Conservation (phyloP, 2,888 invertebrate genomes). For the Phorcus lineatus region DNA sequence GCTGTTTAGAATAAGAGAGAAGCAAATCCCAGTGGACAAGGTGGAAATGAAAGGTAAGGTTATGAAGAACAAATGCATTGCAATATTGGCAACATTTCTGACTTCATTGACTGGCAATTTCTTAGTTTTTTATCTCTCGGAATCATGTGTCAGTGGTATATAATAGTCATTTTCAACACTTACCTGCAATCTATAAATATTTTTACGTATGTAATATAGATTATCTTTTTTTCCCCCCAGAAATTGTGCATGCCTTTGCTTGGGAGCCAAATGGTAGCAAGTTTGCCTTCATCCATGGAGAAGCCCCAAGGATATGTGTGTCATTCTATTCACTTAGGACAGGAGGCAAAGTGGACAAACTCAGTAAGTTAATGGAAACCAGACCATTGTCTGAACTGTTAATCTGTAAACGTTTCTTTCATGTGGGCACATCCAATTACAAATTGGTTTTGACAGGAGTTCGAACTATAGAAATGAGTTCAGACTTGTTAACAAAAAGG, state of each 20-base stretch:
- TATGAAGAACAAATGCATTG: neutral
- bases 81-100: too few species aligned
- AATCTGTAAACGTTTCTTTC: too few species aligned
- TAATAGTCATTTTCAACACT: too few species aligned
- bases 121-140: too few species aligned
- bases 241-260: constrained; percentile 86
- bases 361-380: constrained; percentile 84
- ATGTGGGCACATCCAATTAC: too few species aligned
- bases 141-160: too few species aligned
- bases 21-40: constrained; percentile 97
- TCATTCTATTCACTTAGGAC: constrained; percentile 95
- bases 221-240: constrained; percentile 59
- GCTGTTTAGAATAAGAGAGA: constrained; percentile 98
- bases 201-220: too few species aligned
- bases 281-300: constrained; percentile 97
- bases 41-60: constrained; percentile 91
- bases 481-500: too few species aligned
- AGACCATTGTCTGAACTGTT: neutral
- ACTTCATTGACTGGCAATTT: too few species aligned
- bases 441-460: too few species aligned
- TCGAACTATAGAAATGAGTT: too few species aligned
- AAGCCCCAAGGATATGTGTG: constrained; percentile 85
- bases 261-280: constrained; percentile 98
- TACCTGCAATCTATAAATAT: too few species aligned
- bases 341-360: constrained; percentile 89